Evolutionary conservation across 2,888 invertebrate genomes (phyloP), one percentile per base, ranked within the genome.

Genomic region (Cephus pulcher): DNA sequence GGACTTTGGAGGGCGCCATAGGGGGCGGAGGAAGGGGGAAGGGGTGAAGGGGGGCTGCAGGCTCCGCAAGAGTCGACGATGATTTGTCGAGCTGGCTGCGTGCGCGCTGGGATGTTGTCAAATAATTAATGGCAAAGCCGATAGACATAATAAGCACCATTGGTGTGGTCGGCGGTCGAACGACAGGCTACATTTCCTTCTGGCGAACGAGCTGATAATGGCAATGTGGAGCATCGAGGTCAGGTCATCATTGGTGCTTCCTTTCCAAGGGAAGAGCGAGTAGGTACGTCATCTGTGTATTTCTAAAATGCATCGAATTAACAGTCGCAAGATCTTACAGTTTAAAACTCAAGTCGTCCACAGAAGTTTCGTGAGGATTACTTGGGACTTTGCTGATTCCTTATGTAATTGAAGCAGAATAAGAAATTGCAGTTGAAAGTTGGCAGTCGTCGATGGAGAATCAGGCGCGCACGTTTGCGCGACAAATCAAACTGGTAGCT

Each of bases 131-230:
- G 80, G 79, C 78, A 15, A 70, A 73, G 76, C 79, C 70, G 35
- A 76, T 56, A 69, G 82, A 80, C 77, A 79, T 77, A 82, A 82
- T 82, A 81, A 82, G 79, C 77, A 79, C 78, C 77, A 56, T 15
- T 71, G 34, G 70, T 56, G 74, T 56, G 34, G 73, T 40, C 40
- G 6, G 6, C 40, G 73, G n/a, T n/a, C 34, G 34, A 68, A 34
- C 69, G 11, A 11, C 76, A 11, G n/a, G 76, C 40, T 76, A 4
- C 70, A 23, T 76, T 73, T 30, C 15, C 33, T 32, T 32, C 33
- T 80, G 69, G 56, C 15, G 69, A 77, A 15, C 74, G 74, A 75
- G 73, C 75, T 69, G 75, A 78, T 79, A 40, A 15, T 40, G 40
- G 4, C 15, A 40, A 15, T 71, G 77, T 71, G 76, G 77, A 68